Percentiles rank a stretch among this genome's conserved stretches.
phyloP scores from a whole-genome alignment of 2,113 vertebrate genomes.

The Chaenogobius annularis region DNA sequence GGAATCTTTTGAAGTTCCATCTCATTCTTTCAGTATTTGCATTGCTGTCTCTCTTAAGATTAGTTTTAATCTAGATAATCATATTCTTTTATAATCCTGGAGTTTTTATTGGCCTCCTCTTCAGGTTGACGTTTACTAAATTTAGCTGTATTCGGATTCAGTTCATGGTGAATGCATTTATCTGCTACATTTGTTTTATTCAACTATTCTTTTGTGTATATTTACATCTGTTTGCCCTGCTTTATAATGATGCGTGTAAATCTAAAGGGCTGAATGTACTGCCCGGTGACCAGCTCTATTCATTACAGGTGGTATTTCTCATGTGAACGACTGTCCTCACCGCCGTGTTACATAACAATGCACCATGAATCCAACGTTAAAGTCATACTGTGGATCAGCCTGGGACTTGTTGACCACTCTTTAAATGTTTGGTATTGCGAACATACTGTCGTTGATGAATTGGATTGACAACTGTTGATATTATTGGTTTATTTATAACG shows the following conservation, averaged over 20 bases:
- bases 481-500: constrained; percentile 63
- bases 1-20: too few relatives aligned
- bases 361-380: neutral
- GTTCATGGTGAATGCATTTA: neutral
- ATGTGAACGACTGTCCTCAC: constrained; percentile 25
- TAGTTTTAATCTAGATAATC: too few relatives aligned
- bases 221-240: neutral
- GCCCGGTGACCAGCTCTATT: constrained; percentile 24
- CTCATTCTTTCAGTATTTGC: too few relatives aligned
- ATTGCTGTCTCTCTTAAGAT: too few relatives aligned
- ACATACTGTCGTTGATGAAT: constrained; percentile 24
- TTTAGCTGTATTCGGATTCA: neutral
- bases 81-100: too few relatives aligned
- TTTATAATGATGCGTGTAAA: neutral
- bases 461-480: constrained; percentile 33
- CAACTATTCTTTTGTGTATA: too few relatives aligned
- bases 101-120: neutral
- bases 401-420: neutral
- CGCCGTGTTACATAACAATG: constrained; percentile 44
- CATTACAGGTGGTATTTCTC: constrained; percentile 47
- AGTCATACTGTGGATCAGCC: neutral
- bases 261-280: neutral
- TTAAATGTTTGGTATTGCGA: neutral
- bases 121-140: neutral
- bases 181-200: too few relatives aligned